These are phyloP conservation scores for Drosophila sp. DNA, from an alignment of 1,140 invertebrate genomes.

Conservation along the genomic window DNA sequence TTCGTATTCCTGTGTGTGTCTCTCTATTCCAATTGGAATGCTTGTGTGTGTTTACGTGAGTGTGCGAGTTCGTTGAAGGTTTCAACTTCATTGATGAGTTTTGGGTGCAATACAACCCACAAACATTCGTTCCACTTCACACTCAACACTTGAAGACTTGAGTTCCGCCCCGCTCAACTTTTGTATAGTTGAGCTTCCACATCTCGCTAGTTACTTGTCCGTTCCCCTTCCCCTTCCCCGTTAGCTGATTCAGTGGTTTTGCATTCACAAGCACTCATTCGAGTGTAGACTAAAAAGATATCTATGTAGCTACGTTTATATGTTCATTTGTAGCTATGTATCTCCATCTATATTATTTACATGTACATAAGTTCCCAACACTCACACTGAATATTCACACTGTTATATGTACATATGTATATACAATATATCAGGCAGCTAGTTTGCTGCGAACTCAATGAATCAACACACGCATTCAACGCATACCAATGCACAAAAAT, in stretches of 20 bases:
- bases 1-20: not conserved
- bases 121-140: slow-evolving; percentile 1
- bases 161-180: slow-evolving; percentile 37
- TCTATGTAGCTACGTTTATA: not conserved
- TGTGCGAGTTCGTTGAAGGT: slow-evolving; percentile 36
- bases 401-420: not conserved
- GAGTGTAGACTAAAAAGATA: slow-evolving; percentile 39
- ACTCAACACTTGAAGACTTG: slow-evolving; percentile 9
- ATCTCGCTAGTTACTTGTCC: slow-evolving; percentile 21
- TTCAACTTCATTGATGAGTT: slow-evolving; percentile 73
- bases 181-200: slow-evolving; percentile 43
- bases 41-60: slow-evolving; percentile 2
- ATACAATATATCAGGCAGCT: slow-evolving; percentile 50
- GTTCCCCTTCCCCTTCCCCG: not conserved
- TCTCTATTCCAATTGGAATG: not conserved
- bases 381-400: slow-evolving; percentile 17
- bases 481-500: slow-evolving; percentile 76
- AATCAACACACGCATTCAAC: slow-evolving; percentile 71
- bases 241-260: slow-evolving; percentile 51
- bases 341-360: slow-evolving; percentile 19
- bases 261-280: slow-evolving; percentile 50
- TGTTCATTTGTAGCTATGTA: not conserved
- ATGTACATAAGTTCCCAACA: slow-evolving; percentile 27
- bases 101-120: slow-evolving; percentile 28
- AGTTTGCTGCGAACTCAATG: slow-evolving; percentile 76